Evolutionary conservation across 1,140 invertebrate genomes (phyloP).

Genomic region (Apis cerana): DNA sequence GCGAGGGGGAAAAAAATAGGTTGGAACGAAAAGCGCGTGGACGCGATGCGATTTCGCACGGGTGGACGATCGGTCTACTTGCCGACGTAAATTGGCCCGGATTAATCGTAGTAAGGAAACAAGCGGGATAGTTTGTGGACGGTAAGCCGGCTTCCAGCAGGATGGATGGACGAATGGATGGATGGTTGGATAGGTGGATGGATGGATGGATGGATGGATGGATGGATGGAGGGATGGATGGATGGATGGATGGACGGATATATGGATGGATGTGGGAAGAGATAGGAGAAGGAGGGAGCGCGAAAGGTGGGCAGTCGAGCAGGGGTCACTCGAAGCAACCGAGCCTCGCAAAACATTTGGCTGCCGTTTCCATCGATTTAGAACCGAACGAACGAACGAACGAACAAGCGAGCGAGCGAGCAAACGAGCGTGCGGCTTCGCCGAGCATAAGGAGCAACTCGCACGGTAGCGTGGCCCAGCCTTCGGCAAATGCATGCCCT

Average conservation of each 20-base stretch:
- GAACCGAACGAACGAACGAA: constrained; percentile 6
- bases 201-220: constrained; percentile 36
- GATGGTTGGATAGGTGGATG: constrained; percentile 34
- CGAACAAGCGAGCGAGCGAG: not conserved
- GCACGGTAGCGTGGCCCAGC: constrained; percentile 62
- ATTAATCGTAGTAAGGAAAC: constrained; percentile 64
- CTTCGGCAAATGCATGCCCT: constrained; percentile 73
- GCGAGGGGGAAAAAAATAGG: not conserved
- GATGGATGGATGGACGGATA: constrained; percentile 34
- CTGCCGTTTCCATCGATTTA: constrained; percentile 1
- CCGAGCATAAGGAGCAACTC: constrained; percentile 53
- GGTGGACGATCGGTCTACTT: constrained; percentile 1
- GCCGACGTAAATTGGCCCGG: constrained; percentile 61
- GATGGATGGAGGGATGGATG: not conserved
- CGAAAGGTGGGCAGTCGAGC: not conserved
- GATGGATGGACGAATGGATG: constrained; percentile 59
- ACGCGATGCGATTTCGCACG: not conserved
- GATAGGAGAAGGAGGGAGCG: not conserved
- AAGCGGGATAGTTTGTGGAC: constrained; percentile 11
- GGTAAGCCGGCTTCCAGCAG: constrained; percentile 43
- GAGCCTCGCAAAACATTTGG: constrained; percentile 18
- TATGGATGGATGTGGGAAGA: constrained; percentile 16
- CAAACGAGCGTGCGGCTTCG: constrained; percentile 35
- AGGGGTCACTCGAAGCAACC: constrained; percentile 2
- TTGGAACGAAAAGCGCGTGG: not conserved